Percentiles rank a stretch among this genome's conserved stretches.
Conservation (phyloP, 2,797 vertebrate species). For the Platyrinchus mystaceus region DNA sequence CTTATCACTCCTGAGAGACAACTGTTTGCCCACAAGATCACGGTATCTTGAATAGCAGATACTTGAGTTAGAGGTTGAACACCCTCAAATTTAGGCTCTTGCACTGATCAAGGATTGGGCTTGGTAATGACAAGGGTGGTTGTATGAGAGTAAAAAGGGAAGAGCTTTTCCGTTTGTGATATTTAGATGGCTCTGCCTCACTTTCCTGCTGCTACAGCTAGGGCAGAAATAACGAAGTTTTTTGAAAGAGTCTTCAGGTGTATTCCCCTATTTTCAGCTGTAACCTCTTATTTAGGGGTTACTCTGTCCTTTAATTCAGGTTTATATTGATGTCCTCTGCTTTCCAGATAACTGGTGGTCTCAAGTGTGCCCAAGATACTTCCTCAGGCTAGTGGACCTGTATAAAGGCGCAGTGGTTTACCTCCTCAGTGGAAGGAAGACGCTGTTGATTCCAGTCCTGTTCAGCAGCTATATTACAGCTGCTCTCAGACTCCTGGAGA, state of each 20-base stretch:
- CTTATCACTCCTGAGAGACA: neutral
- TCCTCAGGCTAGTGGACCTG: constrained; percentile 91
- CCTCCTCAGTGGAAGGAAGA: constrained; percentile 89
- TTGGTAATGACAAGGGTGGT: neutral
- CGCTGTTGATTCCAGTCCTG: constrained; percentile 87
- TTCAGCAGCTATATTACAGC: constrained; percentile 93
- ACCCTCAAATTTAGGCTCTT: neutral
- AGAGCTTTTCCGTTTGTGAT: neutral
- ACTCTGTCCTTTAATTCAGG: neutral
- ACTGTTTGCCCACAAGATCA: neutral
- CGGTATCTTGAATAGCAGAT: neutral
- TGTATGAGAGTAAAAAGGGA: neutral
- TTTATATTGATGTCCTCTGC: neutral
- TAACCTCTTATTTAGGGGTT: neutral
- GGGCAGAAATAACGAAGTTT: neutral
- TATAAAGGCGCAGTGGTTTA: constrained; percentile 95
- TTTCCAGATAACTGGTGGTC: constrained; percentile 98
- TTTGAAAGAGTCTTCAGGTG: neutral
- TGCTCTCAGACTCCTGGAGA: constrained; percentile 90
- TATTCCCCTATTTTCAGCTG: neutral
- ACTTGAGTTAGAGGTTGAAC: neutral
- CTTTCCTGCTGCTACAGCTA: neutral
- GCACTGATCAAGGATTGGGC: neutral
- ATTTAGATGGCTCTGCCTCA: neutral
- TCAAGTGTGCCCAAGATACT: constrained; percentile 86